Conservation (phyloP, 37 sponge, comb jelly and placozoan species). For the Chondrilla cf. caribensis region DNA sequence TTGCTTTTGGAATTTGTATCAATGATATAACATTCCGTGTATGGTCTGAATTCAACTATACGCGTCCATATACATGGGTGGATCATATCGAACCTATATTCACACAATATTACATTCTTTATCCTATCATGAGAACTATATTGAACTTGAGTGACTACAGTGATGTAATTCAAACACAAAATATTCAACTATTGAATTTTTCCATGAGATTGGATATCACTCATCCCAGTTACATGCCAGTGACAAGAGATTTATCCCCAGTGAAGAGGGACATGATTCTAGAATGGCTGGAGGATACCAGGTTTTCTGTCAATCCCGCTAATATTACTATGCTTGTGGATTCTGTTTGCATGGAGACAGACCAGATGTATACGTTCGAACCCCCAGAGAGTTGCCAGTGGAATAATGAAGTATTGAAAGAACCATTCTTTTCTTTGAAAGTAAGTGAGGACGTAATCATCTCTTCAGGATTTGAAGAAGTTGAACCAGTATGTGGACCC, state of each 20-base stretch:
- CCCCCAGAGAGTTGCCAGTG: too few species aligned
- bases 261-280: slow-evolving; percentile 29
- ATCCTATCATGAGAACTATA: slow-evolving; percentile 50
- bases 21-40: neutral
- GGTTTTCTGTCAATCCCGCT: too few species aligned
- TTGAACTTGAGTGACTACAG: slow-evolving; percentile 40
- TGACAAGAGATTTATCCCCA: slow-evolving; percentile 56
- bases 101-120: slow-evolving; percentile 15
- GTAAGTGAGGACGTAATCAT: too few species aligned
- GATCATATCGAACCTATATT: slow-evolving; percentile 35
- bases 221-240: slow-evolving; percentile 69
- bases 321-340: too few species aligned
- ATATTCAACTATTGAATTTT: slow-evolving; percentile 27
- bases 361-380: too few species aligned
- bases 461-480: too few species aligned
- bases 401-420: too few species aligned
- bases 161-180: slow-evolving; percentile 19
- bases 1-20: neutral
- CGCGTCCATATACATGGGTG: slow-evolving; percentile 17
- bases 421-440: too few species aligned
- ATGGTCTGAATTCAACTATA: neutral
- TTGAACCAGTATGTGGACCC: too few species aligned
- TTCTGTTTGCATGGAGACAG: too few species aligned
- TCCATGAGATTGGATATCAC: slow-evolving; percentile 26
- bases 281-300: slow-evolving; percentile 28